Evolutionary conservation across 2,113 vertebrate species (phyloP).

Genomic region (Melanotaenia duboulayi): DNA sequence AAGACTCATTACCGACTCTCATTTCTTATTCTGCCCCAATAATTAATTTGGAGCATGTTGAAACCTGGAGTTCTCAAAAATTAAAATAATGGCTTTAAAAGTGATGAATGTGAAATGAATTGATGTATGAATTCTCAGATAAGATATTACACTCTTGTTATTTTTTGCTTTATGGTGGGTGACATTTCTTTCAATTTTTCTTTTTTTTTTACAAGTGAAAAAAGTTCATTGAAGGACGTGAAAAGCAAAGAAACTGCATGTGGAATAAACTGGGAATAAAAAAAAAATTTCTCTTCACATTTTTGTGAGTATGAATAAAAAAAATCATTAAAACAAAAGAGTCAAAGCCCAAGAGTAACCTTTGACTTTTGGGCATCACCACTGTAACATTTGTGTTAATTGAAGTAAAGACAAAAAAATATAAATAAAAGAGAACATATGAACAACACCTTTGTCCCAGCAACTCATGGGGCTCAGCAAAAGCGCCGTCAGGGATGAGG

Average conservation of each 20-base stretch:
- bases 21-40: conserved; percentile 73
- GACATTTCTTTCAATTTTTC: not conserved
- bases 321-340: conserved; percentile 27
- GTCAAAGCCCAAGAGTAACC: conserved; percentile 48
- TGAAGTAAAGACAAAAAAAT: conserved; percentile 12
- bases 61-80: conserved; percentile 72
- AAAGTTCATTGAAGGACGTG: no score
- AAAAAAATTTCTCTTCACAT: conserved; percentile 20
- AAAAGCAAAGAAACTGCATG: no score
- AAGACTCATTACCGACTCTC: conserved; percentile 73
- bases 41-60: conserved; percentile 77
- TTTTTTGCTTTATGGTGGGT: conserved; percentile 41
- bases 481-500: conserved; percentile 34
- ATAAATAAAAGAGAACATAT: conserved; percentile 60
- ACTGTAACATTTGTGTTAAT: conserved; percentile 54
- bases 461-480: conserved; percentile 25
- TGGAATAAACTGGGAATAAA: not conserved
- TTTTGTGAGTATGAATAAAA: conserved; percentile 20
- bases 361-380: conserved; percentile 59
- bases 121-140: conserved; percentile 57
- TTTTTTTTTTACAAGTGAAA: not conserved
- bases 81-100: conserved; percentile 70
- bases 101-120: conserved; percentile 64
- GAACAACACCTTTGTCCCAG: conserved; percentile 77
- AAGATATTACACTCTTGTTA: conserved; percentile 51